Conservation (phyloP, 1,140 invertebrate species). For the Anastrepha ludens region DNA sequence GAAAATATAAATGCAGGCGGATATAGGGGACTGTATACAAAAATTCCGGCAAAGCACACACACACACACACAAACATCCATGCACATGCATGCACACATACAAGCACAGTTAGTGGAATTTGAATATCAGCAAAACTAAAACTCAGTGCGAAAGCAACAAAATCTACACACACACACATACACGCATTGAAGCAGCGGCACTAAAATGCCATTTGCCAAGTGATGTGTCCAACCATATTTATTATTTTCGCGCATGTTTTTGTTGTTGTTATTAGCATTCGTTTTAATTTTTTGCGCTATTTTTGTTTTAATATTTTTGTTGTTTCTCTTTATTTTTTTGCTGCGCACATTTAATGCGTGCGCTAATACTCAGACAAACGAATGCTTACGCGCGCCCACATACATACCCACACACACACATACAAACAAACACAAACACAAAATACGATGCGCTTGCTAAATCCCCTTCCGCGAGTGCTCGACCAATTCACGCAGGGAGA, state of each 20-base stretch:
- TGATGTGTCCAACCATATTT: conserved; percentile 33
- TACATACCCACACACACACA: too few relatives aligned
- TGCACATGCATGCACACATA: background rate
- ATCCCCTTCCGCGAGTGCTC: background rate
- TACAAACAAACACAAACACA: too few relatives aligned
- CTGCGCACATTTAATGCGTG: conserved; percentile 31
- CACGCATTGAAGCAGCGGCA: background rate
- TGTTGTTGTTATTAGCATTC: conserved; percentile 35
- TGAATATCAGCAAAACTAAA: conserved; percentile 42
- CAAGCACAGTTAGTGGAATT: conserved; percentile 12
- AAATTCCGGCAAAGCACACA: background rate
- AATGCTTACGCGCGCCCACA: background rate
- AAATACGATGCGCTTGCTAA: too few relatives aligned
- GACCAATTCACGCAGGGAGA: background rate
- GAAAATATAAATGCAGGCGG: conserved; percentile 36
- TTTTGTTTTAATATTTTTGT: conserved; percentile 36
- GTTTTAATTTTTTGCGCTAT: conserved; percentile 4
- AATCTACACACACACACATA: background rate
- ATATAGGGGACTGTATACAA: conserved; percentile 11
- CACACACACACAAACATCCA: background rate
- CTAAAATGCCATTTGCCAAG: conserved; percentile 46
- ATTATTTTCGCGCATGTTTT: conserved; percentile 4
- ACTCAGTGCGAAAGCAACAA: background rate
- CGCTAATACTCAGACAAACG: conserved; percentile 13
- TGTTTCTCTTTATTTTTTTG: background rate